A percentile compares a stretch with the other conserved stretches of the same genome.
These are phyloP conservation scores for Acrobasis consociella DNA, from an alignment of 2,888 invertebrate species.

Conservation along the genomic window DNA sequence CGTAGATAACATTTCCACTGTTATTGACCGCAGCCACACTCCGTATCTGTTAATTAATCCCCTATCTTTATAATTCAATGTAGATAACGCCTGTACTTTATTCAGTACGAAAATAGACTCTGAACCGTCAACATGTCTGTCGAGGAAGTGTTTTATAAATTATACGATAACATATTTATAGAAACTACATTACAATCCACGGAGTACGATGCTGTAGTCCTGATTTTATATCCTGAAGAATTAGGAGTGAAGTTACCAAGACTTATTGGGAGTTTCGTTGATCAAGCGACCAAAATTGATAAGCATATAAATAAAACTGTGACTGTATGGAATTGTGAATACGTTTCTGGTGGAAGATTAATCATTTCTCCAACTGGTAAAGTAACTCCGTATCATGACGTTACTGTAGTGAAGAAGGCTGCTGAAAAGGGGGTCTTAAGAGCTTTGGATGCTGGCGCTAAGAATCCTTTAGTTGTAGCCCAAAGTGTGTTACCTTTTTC, in stretches of 20 bases:
- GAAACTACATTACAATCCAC: constrained; percentile 69
- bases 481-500: constrained; percentile 86
- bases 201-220: constrained; percentile 85
- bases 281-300: constrained; percentile 56
- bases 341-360: constrained; percentile 85
- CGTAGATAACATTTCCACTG: not conserved
- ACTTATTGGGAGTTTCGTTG: constrained; percentile 62
- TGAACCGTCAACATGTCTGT: constrained; percentile 22
- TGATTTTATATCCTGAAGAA: constrained; percentile 81
- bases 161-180: constrained; percentile 72
- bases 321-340: constrained; percentile 84
- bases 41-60: constrained; percentile 16
- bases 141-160: constrained; percentile 48
- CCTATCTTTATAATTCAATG: not conserved
- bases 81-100: not conserved
- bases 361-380: constrained; percentile 90
- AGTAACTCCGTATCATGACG: constrained; percentile 84
- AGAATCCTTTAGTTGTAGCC: constrained; percentile 89
- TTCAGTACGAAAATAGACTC: not conserved
- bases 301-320: constrained; percentile 72
- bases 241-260: constrained; percentile 67
- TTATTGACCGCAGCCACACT: constrained; percentile 4
- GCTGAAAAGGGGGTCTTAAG: constrained; percentile 89
- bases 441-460: constrained; percentile 92
- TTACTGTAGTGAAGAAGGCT: constrained; percentile 82